A percentile compares a stretch with the other conserved stretches of the same genome.
Conservation (phyloP, 2,888 invertebrate genomes). For the Apamea anceps region DNA sequence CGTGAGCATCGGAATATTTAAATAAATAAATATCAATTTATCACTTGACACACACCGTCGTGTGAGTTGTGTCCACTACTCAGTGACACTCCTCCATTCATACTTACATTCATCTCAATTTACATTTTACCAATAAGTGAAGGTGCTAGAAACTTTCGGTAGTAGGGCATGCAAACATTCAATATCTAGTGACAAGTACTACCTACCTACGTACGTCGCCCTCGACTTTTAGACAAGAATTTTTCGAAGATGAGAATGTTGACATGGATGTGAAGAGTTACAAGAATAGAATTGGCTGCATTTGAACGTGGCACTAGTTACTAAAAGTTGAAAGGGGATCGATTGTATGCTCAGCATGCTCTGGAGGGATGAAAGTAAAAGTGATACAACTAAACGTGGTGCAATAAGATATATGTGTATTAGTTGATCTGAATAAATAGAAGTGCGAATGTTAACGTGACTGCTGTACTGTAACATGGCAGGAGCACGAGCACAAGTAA, state of each 20-base stretch:
- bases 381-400: too few relatives aligned
- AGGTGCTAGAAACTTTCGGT: conserved; percentile 5
- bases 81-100: background rate
- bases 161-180: background rate
- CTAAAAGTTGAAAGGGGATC: background rate
- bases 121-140: background rate
- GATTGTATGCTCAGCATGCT: background rate
- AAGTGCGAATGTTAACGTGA: background rate
- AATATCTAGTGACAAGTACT: background rate
- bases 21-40: background rate
- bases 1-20: background rate
- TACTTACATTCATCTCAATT: background rate
- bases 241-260: background rate
- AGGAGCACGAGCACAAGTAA: background rate
- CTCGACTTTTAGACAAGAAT: background rate
- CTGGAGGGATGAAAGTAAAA: background rate
- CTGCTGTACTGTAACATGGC: background rate
- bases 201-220: background rate
- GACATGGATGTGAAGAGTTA: background rate
- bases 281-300: background rate
- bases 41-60: background rate
- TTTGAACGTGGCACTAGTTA: background rate
- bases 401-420: background rate
- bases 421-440: background rate
- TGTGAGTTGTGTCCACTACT: background rate